These are phyloP conservation scores for Mormyrus iriodes DNA, from an alignment of 2,113 vertebrate species.

Conservation along the genomic window DNA sequence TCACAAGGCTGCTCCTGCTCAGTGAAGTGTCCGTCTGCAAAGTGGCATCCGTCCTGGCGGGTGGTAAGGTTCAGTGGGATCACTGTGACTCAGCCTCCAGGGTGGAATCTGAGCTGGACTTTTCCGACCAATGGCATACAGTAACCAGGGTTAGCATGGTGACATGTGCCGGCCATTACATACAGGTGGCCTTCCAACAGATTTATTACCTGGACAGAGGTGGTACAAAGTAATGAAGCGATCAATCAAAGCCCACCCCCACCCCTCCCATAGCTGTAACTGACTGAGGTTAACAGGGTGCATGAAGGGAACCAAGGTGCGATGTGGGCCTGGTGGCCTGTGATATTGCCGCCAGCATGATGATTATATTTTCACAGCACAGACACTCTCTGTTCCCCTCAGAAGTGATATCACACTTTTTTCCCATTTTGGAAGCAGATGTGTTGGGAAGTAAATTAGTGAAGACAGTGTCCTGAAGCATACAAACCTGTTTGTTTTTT, in stretches of 20 bases:
- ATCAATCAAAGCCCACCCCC: not conserved
- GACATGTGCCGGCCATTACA: not conserved
- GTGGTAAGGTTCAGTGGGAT: not conserved
- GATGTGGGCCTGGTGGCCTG: slow-evolving; percentile 6
- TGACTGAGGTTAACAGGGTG: not conserved
- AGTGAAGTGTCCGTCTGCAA: not conserved
- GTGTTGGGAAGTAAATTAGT: not conserved
- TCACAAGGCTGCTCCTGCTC: not conserved
- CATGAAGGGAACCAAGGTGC: slow-evolving; percentile 7
- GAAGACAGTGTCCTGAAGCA: not conserved
- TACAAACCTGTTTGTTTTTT: not conserved
- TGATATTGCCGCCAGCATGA: slow-evolving; percentile 18
- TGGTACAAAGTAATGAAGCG: not conserved
- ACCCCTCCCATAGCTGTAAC: not conserved
- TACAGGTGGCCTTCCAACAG: not conserved
- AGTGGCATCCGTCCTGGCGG: not conserved
- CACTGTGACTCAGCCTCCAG: not conserved
- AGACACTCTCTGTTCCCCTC: not conserved
- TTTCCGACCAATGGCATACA: not conserved
- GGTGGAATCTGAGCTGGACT: not conserved
- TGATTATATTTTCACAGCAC: slow-evolving; percentile 20
- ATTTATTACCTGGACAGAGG: not conserved
- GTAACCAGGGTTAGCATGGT: not conserved
- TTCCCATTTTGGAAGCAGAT: slow-evolving; percentile 2
- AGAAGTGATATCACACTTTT: slow-evolving; percentile 8